Conservation (phyloP, 2,113 vertebrate genomes). For the Carassius gibelio region DNA sequence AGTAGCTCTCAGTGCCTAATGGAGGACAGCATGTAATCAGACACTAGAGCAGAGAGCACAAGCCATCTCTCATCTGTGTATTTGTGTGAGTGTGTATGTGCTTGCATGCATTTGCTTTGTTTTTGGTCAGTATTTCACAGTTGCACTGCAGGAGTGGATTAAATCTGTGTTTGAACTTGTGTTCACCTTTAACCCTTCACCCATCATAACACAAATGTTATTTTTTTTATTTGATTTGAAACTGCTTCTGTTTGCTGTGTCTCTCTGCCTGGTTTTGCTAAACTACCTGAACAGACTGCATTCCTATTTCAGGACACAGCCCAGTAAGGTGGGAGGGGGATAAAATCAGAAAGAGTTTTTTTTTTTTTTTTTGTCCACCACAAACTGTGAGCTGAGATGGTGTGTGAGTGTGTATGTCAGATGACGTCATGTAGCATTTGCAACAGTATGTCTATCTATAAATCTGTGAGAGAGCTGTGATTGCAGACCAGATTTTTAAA, state of each 20-base stretch:
- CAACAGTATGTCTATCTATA: background rate
- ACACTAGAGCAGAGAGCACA: slow-evolving; percentile 57
- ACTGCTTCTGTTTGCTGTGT: slow-evolving; percentile 1
- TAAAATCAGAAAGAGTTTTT: slow-evolving; percentile 47
- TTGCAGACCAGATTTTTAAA: background rate
- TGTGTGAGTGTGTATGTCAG: slow-evolving; percentile 7
- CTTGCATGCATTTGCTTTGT: slow-evolving; percentile 19
- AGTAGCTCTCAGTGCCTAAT: slow-evolving; percentile 67
- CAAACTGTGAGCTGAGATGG: background rate
- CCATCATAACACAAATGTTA: background rate
- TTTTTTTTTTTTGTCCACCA: slow-evolving; percentile 25
- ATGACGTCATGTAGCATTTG: background rate
- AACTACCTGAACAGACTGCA: slow-evolving; percentile 71
- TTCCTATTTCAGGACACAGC: slow-evolving; percentile 68
- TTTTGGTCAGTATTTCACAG: slow-evolving; percentile 1
- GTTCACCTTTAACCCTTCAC: slow-evolving; percentile 28
- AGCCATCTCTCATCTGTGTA: slow-evolving; percentile 23
- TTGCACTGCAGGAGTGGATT: slow-evolving; percentile 8
- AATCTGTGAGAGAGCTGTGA: background rate
- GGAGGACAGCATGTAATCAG: slow-evolving; percentile 71
- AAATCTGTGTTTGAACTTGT: background rate
- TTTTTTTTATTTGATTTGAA: background rate
- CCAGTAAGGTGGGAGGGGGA: slow-evolving; percentile 55
- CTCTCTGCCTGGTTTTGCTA: slow-evolving; percentile 58
- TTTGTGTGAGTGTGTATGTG: background rate